Percentiles rank a stretch among this genome's conserved stretches.
These are phyloP conservation scores for Acanthopleura granulata DNA, from an alignment of 2,888 invertebrate genomes.

Conservation along the genomic window DNA sequence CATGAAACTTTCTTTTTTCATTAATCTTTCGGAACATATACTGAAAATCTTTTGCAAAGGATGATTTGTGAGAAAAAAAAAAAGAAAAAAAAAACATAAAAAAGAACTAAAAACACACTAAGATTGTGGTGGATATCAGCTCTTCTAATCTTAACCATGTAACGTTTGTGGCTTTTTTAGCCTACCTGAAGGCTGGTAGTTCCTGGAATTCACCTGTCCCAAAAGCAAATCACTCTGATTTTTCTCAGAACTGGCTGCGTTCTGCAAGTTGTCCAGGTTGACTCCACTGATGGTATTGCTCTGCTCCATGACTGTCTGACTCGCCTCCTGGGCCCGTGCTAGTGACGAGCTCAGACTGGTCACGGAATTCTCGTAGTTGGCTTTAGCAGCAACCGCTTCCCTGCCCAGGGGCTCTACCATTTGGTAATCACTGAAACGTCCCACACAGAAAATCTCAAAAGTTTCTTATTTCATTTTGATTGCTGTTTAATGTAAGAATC, in stretches of 20 bases:
- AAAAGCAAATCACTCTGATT: conserved; percentile 11
- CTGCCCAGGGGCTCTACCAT: conserved; percentile 36
- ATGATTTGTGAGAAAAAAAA: too few relatives aligned
- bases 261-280: conserved; percentile 26
- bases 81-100: too few relatives aligned
- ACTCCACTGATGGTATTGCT: conserved; percentile 22
- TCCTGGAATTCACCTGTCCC: conserved; percentile 16
- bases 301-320: conserved; percentile 32
- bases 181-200: conserved; percentile 24
- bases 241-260: conserved; percentile 24
- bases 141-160: too few relatives aligned
- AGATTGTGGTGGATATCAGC: too few relatives aligned
- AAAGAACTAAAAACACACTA: too few relatives aligned
- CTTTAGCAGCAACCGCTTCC: conserved; percentile 41
- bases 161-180: too few relatives aligned
- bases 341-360: conserved; percentile 31
- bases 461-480: not conserved
- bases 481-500: not conserved
- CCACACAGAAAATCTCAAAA: not conserved
- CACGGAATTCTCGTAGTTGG: conserved; percentile 34
- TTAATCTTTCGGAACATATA: too few relatives aligned
- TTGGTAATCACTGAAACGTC: conserved; percentile 35
- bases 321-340: conserved; percentile 32
- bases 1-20: too few relatives aligned
- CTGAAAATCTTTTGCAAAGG: too few relatives aligned